phyloP scores from a whole-genome alignment of 2,113 vertebrate genomes.

The Scomber scombrus region DNA sequence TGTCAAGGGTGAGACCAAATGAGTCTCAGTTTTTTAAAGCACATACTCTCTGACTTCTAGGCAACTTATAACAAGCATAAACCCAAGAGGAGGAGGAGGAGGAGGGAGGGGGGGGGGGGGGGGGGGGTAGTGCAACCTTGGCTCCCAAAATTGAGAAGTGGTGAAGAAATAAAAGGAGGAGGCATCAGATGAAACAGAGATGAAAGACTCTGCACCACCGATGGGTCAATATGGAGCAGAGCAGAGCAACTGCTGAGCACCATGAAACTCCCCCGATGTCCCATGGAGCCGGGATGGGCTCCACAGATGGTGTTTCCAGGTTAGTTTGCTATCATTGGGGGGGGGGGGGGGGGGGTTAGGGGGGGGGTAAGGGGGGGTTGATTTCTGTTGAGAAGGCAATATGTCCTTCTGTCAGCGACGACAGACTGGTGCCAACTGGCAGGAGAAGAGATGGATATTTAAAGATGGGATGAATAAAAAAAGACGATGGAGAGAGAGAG shows the following conservation, averaged over 20 bases:
- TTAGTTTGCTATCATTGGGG: slow-evolving; percentile 37
- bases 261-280: slow-evolving; percentile 56
- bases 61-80: background rate
- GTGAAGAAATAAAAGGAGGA: slow-evolving; percentile 5
- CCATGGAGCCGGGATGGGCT: slow-evolving; percentile 59
- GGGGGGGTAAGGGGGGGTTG: slow-evolving; percentile 1
- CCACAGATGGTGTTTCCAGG: slow-evolving; percentile 75
- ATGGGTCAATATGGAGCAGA: slow-evolving; percentile 38
- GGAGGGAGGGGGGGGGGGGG: no score
- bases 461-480: slow-evolving; percentile 49
- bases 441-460: slow-evolving; percentile 61
- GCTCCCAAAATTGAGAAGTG: background rate
- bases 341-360: background rate
- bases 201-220: slow-evolving; percentile 34
- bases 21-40: no score
- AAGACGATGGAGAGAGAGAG: slow-evolving; percentile 2
- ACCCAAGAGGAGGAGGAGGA: no score
- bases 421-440: slow-evolving; percentile 68
- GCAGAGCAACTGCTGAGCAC: slow-evolving; percentile 60
- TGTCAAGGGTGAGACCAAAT: no score
- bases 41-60: background rate
- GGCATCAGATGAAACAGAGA: slow-evolving; percentile 32
- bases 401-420: slow-evolving; percentile 68
- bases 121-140: background rate
- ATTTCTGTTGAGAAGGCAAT: slow-evolving; percentile 73